Base-by-base conservation (phyloP, 2,888 invertebrate species). In the Lasioglossum villosulum region DNA sequence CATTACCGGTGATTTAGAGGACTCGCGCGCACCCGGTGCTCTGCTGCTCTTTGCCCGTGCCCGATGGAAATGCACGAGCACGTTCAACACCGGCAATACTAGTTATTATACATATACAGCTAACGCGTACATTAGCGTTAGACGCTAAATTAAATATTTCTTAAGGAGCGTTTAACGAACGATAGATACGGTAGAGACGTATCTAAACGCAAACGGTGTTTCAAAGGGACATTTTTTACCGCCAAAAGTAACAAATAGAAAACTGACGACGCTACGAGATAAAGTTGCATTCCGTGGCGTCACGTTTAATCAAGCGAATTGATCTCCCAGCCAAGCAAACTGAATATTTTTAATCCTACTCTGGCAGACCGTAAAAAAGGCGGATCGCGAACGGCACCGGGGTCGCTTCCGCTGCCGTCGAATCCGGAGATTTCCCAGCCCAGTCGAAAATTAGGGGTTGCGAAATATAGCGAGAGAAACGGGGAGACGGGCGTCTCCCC, bases 381-480 rank as follows among this genome's bases (percentile, higher is more conserved):
- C 34, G 34, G 3, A 4, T 48, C 10, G 48, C 37, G 75, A 75
- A 63, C 73, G 78, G 34, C n/a, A 42, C 10, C 34, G 83, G 83
- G 83, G 72, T 77, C 59, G 79, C 70, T 70, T 72, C 66, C 59
- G 63, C 16, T 79, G 75, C 68, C 70, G 71, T 70, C 82, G 84
- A 73, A 81, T 78, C 77, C 80, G 73, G 80, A 72, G 83, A 75
- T 86, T 79, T 89, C 73, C 76, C 68, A 79, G 78, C 75, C 82
- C 73, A 78, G 80, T 77, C 70, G 84, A 89, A 91, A 91, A 91
- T 91, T 91, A 87, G 90, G 90, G 91, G 84, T 90, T 89, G 89
- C 52, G 23, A 8, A 10, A 52, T 52, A 23, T 52, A 48, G 48
- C 23, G 48, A 23, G 23, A 48, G 48, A 23, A 19, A 48, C 2